phyloP scores from a whole-genome alignment of 2,113 vertebrate genomes.

The Rhinogobius similis region DNA sequence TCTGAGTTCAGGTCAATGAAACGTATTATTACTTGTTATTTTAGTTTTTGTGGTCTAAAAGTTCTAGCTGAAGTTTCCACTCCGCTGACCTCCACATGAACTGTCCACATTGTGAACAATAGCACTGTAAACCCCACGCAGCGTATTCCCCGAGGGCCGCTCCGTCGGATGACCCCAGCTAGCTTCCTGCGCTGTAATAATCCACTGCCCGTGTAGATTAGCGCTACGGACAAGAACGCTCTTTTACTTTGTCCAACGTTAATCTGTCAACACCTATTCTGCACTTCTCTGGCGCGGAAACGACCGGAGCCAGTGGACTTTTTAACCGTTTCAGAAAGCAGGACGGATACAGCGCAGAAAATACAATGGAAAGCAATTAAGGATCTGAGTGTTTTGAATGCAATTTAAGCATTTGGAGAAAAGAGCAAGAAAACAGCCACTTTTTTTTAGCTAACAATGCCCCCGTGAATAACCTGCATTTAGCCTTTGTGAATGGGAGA shows the following conservation, averaged over 20 bases:
- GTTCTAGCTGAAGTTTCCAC: neutral
- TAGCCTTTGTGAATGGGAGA: constrained; percentile 13
- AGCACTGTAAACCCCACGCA: constrained; percentile 20
- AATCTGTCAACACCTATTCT: constrained; percentile 70
- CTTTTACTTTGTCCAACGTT: constrained; percentile 31
- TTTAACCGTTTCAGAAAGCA: constrained; percentile 3
- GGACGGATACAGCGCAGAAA: constrained; percentile 3
- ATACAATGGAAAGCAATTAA: neutral
- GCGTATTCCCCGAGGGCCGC: constrained; percentile 24
- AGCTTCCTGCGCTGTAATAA: constrained; percentile 59
- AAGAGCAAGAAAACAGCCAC: neutral
- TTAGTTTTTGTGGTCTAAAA: neutral
- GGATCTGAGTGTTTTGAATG: neutral
- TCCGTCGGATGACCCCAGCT: too few relatives aligned
- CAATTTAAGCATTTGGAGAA: neutral
- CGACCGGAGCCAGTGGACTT: constrained; percentile 7
- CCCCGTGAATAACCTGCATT: constrained; percentile 25
- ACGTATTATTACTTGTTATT: too few relatives aligned
- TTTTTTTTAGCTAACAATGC: neutral
- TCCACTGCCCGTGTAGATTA: constrained; percentile 12
- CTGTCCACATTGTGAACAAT: constrained; percentile 47
- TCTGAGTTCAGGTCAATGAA: too few relatives aligned
- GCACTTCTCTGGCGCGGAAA: constrained; percentile 46
- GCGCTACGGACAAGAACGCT: neutral
- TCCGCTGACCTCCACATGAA: constrained; percentile 49